Conservation (phyloP, 2,113 vertebrate species). For the Catagonus wagneri region DNA sequence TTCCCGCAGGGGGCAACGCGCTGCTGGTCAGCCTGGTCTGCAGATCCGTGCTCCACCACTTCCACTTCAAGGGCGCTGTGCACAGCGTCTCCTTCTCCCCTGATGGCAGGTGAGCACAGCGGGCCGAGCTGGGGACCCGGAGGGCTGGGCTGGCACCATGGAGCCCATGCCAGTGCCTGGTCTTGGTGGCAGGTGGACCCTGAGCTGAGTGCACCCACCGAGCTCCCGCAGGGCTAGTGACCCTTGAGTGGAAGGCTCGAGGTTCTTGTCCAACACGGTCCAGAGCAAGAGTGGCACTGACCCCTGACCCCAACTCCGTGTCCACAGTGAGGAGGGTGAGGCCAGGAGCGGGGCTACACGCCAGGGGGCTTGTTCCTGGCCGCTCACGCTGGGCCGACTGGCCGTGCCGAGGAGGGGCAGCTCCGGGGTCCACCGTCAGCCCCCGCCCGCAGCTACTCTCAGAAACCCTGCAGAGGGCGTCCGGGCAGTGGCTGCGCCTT, state of each 20-base stretch:
- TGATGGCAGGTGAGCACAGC: conserved; percentile 92
- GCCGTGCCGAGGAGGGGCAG: rapidly evolving
- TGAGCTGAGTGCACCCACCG: rapidly evolving
- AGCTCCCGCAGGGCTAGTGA: rapidly evolving
- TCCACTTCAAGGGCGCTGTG: conserved; percentile 96
- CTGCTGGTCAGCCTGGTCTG: conserved; percentile 94
- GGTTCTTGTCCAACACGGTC: rapidly evolving
- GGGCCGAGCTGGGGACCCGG: background rate
- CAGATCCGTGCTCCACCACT: conserved; percentile 93
- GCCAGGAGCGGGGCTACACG: background rate
- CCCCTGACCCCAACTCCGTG: rapidly evolving
- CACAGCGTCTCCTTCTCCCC: conserved; percentile 95
- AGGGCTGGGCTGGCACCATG: rapidly evolving
- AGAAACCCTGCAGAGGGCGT: background rate
- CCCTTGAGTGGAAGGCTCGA: background rate
- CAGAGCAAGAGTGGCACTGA: rapidly evolving
- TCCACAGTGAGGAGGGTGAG: background rate
- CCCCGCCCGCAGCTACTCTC: background rate
- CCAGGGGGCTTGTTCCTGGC: no score
- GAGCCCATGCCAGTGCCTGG: background rate
- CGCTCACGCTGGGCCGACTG: background rate
- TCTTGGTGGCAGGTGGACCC: background rate
- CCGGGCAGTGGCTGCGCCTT: background rate
- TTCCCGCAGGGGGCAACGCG: conserved; percentile 92
- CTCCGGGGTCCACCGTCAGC: background rate